Conservation (phyloP, 2,797 vertebrate species). For the Melanitta fusca region DNA sequence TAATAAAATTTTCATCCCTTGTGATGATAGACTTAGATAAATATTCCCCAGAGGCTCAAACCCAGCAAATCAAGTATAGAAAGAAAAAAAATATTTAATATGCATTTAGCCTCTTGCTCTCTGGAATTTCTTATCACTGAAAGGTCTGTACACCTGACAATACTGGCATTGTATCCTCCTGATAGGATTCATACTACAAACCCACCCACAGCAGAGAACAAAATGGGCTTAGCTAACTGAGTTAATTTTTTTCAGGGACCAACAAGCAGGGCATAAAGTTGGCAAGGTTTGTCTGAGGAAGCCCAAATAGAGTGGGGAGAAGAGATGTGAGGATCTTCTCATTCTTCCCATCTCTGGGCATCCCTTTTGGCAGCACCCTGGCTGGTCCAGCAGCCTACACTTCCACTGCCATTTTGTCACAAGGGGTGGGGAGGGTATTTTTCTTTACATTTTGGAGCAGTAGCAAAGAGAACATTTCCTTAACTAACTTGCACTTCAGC, state of each 20-base stretch:
- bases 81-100: not conserved
- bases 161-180: not conserved
- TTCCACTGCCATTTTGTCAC: not conserved
- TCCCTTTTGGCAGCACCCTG: accelerated
- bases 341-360: not conserved
- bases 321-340: not conserved
- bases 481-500: accelerated
- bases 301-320: not conserved
- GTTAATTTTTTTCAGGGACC: not conserved
- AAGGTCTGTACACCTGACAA: not conserved
- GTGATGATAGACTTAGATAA: not conserved
- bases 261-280: not conserved
- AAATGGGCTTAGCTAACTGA: not conserved
- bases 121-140: not conserved
- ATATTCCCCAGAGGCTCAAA: not conserved
- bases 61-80: not conserved
- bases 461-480: not conserved
- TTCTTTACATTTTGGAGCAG: not conserved
- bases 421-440: not conserved
- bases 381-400: not conserved
- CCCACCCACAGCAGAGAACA: not conserved
- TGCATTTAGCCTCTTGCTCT: not conserved
- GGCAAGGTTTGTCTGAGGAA: accelerated
- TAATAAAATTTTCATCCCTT: not conserved
- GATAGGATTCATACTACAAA: not conserved